These are phyloP conservation scores for Nanorana parkeri DNA, from an alignment of 2,113 vertebrate species.

Conservation along the genomic window DNA sequence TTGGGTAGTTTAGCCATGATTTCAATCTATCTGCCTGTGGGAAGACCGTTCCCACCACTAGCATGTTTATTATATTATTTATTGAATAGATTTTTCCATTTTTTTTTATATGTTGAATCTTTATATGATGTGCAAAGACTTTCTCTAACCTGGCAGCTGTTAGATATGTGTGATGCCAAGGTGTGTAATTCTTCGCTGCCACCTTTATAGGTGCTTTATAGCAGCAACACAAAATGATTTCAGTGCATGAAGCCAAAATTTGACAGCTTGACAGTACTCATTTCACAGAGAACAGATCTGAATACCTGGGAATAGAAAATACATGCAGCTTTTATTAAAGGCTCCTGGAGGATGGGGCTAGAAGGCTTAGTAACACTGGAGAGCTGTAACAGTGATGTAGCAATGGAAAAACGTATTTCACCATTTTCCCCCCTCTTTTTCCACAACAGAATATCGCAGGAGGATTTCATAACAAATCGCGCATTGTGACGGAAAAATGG, in stretches of 20 bases:
- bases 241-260: background rate
- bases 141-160: background rate
- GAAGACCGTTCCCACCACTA: background rate
- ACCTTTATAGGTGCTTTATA: slow-evolving; percentile 9
- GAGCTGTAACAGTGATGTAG: slow-evolving; percentile 1
- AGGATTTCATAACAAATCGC: background rate
- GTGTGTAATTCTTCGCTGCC: too few species aligned
- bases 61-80: background rate
- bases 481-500: background rate
- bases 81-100: background rate
- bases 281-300: background rate
- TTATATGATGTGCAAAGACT: too few species aligned
- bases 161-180: background rate
- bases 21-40: too few species aligned
- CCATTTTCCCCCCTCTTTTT: background rate
- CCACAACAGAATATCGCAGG: slow-evolving; percentile 10
- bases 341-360: background rate
- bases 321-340: slow-evolving; percentile 16
- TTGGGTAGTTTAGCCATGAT: background rate
- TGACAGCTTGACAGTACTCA: background rate
- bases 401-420: slow-evolving; percentile 36
- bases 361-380: background rate
- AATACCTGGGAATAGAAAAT: slow-evolving; percentile 2
- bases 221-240: background rate
- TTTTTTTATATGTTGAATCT: background rate